Percentiles rank a stretch among this genome's conserved stretches.
phyloP scores from a whole-genome alignment of 1,140 invertebrate species.

The Drosophila saltans region DNA sequence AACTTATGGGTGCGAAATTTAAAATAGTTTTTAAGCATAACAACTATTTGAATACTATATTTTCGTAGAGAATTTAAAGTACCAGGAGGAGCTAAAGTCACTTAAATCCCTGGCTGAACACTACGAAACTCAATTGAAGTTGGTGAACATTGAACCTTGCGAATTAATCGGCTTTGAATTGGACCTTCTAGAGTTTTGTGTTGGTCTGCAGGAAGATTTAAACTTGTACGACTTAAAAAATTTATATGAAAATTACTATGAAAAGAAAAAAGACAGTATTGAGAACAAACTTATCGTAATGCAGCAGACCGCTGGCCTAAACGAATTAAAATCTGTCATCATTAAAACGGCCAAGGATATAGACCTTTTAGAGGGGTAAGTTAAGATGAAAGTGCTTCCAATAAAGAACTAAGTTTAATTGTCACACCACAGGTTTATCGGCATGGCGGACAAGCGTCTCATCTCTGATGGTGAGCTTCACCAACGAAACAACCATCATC shows the following conservation, averaged over 20 bases:
- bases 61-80: constrained; percentile 48
- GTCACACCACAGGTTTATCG: constrained; percentile 41
- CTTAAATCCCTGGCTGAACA: constrained; percentile 42
- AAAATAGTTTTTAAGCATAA: no score
- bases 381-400: neutral
- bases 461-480: constrained; percentile 40
- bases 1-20: neutral
- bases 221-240: constrained; percentile 55
- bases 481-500: constrained; percentile 29
- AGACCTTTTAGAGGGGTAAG: constrained; percentile 53
- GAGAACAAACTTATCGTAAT: constrained; percentile 46
- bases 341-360: constrained; percentile 38
- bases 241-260: constrained; percentile 59
- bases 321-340: constrained; percentile 26
- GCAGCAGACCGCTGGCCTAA: constrained; percentile 41
- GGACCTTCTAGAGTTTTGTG: constrained; percentile 56
- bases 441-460: constrained; percentile 40
- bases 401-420: neutral
- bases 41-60: neutral
- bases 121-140: constrained; percentile 59
- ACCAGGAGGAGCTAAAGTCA: constrained; percentile 44
- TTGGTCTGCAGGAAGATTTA: constrained; percentile 38
- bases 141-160: constrained; percentile 52
- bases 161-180: constrained; percentile 66
- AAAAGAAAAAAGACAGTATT: constrained; percentile 55